Conservation (phyloP, 1,140 invertebrate species). For the Coelopa frigida region DNA sequence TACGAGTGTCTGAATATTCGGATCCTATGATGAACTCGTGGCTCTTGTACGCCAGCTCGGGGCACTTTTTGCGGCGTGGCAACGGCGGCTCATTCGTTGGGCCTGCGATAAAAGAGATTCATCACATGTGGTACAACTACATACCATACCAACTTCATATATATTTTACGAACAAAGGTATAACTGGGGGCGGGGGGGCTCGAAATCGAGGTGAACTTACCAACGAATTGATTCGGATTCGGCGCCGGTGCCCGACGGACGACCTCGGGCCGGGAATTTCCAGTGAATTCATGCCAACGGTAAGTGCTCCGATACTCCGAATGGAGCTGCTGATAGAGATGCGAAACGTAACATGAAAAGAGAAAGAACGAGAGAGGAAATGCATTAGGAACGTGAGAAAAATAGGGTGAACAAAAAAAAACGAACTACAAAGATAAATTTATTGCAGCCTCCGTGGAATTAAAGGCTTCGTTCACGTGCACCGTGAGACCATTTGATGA, state of each 20-base stretch:
- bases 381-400: not conserved
- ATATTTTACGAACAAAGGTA: constrained; percentile 3
- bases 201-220: constrained; percentile 34
- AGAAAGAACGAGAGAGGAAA: not conserved
- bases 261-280: constrained; percentile 57
- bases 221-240: constrained; percentile 49
- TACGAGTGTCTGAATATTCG: constrained; percentile 40
- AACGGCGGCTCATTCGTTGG: constrained; percentile 65
- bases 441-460: no score
- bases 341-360: constrained; percentile 11
- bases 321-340: constrained; percentile 64
- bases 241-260: constrained; percentile 52
- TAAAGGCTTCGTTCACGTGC: no score
- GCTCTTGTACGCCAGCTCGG: constrained; percentile 73
- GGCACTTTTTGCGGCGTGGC: constrained; percentile 78
- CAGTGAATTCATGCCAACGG: constrained; percentile 85
- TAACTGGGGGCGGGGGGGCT: no score
- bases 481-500: no score
- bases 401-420: no score
- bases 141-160: no score
- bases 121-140: no score
- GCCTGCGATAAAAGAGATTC: no score
- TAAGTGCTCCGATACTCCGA: constrained; percentile 87
- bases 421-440: no score
- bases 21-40: constrained; percentile 69